Base-by-base conservation (phyloP, 92 coral and sea anemone species). In the Nematostella vectensis region DNA sequence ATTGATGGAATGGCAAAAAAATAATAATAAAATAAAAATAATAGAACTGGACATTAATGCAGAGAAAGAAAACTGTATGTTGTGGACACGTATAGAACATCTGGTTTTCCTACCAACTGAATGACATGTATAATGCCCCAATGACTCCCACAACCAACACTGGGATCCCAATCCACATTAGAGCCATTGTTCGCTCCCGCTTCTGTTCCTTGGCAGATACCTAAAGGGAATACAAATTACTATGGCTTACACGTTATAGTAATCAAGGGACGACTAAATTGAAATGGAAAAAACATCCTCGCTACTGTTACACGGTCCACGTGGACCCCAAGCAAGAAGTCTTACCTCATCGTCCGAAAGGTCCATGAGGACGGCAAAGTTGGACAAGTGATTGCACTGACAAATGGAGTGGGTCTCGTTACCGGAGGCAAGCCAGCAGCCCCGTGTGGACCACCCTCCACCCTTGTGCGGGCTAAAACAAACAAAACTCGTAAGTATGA, bases 111-210 rank as follows among this genome's bases (percentile, higher is more conserved):
- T 60, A 91, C 98, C 98, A 91, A 47, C 85, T 91, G 56, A 87
- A 91, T 18, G 96, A 83, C 80, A 79, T 87, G 75, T 91, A 91
- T 50, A 91, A 68, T 48, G 79, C 96, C 16, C 93, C 98, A 17
- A 91, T 86, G 48, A 91, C 80, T 20, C 95, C 88, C 25, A 91
- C 83, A 25, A 91, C 61, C 38, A 91, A 59, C 88, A 91, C 96
- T 55, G 98, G 98, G n/a, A 91, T 75, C 58, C 98, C 95, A 53
- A 91, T 81, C 98, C 98, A 91, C 88, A 91, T 78, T 24, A 88
- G 54, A 9, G 98, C 98, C 96, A 82, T 91, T 21, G 95, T 83
- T 13, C 91, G 73, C 44, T 83, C 89, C 48, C 83, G 62, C 40
- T 78, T 76, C 49, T 78, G 88, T 31, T 87, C 98, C 33, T 91